These are phyloP conservation scores for Melanotaenia trifasciata DNA, from an alignment of 2,797 vertebrate species.

Conservation along the genomic window DNA sequence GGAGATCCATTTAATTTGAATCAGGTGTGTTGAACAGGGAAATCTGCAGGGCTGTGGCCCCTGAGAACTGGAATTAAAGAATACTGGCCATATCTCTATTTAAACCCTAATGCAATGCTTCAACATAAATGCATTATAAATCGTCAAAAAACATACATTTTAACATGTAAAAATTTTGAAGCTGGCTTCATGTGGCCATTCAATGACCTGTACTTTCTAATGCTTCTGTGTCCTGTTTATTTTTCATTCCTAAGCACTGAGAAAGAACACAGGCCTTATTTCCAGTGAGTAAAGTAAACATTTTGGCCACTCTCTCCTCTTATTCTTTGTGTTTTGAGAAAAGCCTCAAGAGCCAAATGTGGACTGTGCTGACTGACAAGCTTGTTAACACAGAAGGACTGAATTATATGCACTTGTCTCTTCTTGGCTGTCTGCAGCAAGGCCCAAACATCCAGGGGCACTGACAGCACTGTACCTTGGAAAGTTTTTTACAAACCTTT, in stretches of 20 bases:
- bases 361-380: slow-evolving; percentile 23
- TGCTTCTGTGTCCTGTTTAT: neutral
- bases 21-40: too few relatives aligned
- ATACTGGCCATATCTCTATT: neutral
- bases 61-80: too few relatives aligned
- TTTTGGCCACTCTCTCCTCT: slow-evolving; percentile 7
- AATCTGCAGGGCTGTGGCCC: too few relatives aligned
- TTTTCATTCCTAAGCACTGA: neutral
- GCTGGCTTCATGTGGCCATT: neutral
- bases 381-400: slow-evolving; percentile 28
- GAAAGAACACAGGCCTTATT: neutral
- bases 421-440: slow-evolving; percentile 17
- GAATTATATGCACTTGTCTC: slow-evolving; percentile 22
- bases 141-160: too few relatives aligned
- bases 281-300: neutral
- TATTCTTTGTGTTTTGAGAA: slow-evolving; percentile 20
- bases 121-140: too few relatives aligned
- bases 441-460: slow-evolving; percentile 33
- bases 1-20: too few relatives aligned
- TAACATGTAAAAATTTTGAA: too few relatives aligned
- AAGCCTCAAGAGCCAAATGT: slow-evolving; percentile 14
- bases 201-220: too few relatives aligned
- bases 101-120: too few relatives aligned
- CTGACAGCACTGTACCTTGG: slow-evolving; percentile 3
- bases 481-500: slow-evolving; percentile 13